These are phyloP conservation scores for Candoia aspera DNA, from an alignment of 2,113 vertebrate genomes.

Conservation along the genomic window DNA sequence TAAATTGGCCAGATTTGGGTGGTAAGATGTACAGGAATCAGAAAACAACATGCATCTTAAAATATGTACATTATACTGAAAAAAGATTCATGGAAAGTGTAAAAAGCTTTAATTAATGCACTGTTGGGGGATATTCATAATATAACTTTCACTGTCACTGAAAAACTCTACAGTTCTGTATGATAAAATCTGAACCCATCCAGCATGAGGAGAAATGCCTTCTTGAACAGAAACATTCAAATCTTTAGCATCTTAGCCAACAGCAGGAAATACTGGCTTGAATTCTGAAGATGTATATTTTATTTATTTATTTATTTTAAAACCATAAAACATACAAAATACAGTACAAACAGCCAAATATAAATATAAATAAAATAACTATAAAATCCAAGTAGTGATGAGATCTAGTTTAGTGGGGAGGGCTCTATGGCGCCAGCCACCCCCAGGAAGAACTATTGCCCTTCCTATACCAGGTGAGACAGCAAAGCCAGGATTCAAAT, in stretches of 20 bases:
- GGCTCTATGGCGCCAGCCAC: too few species aligned
- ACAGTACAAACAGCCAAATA: too few species aligned
- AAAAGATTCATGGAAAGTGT: background rate
- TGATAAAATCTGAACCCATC: background rate
- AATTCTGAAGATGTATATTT: background rate
- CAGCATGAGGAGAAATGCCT: background rate
- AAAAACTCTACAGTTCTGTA: background rate
- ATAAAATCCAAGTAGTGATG: too few species aligned
- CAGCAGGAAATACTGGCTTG: background rate
- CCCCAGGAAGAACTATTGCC: too few species aligned
- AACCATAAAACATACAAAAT: too few species aligned
- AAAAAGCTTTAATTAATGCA: background rate
- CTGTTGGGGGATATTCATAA: background rate
- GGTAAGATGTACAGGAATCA: background rate
- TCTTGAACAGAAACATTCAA: background rate
- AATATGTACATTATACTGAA: background rate
- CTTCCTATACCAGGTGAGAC: too few species aligned
- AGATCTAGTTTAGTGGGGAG: too few species aligned
- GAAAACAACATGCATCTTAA: background rate
- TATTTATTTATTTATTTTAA: too few species aligned
- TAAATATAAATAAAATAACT: too few species aligned
- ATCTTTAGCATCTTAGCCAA: background rate
- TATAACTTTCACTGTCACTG: background rate
- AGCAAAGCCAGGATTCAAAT: too few species aligned
- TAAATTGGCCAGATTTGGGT: background rate